These are phyloP conservation scores for Caretta caretta DNA, from an alignment of 2,113 vertebrate genomes.

Conservation along the genomic window DNA sequence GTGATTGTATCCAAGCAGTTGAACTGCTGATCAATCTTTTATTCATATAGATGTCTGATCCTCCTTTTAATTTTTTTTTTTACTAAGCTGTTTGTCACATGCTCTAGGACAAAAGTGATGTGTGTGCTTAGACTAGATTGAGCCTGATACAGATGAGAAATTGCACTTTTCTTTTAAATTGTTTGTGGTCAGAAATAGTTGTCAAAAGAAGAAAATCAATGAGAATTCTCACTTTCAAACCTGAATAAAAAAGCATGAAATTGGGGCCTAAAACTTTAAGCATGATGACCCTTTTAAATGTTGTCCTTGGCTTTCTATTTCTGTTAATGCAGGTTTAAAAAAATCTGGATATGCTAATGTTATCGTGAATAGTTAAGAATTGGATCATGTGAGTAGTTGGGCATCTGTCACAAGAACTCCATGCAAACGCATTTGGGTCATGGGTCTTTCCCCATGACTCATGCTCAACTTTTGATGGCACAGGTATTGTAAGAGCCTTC, in stretches of 20 bases:
- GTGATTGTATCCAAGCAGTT: not conserved
- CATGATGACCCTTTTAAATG: not conserved
- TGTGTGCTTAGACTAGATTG: constrained; percentile 14
- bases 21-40: not conserved
- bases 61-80: not conserved
- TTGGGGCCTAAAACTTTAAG: not conserved
- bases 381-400: not conserved
- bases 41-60: not conserved
- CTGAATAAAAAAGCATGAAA: constrained; percentile 1
- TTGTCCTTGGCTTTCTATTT: not conserved
- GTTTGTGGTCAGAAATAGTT: constrained; percentile 3
- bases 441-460: constrained; percentile 14
- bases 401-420: not conserved
- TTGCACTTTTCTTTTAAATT: constrained; percentile 47
- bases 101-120: not conserved
- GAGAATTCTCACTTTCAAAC: constrained; percentile 3
- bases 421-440: not conserved
- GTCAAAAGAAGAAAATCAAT: not conserved
- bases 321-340: not conserved
- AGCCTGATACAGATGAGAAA: not conserved
- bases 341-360: not conserved
- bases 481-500: constrained; percentile 14
- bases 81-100: not conserved
- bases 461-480: constrained; percentile 33
- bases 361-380: not conserved